Evolutionary conservation across 2,888 invertebrate genomes (phyloP).

Genomic region (Ametastegia equiseti): DNA sequence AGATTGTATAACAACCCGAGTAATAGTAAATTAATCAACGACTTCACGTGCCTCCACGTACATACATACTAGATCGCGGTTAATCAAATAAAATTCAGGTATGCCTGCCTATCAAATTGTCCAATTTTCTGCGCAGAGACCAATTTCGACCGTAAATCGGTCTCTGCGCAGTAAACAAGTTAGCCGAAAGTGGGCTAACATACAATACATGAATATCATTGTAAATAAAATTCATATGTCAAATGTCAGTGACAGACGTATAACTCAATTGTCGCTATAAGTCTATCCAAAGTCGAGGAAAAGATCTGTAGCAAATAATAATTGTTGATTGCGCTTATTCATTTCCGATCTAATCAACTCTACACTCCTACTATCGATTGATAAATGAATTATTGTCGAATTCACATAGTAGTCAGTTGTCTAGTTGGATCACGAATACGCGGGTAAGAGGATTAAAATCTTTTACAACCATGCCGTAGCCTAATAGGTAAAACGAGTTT

Average conservation of each 20-base stretch:
- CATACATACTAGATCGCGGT: neutral
- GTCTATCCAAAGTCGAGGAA: neutral
- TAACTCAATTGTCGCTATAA: neutral
- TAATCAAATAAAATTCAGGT: neutral
- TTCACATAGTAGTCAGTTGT: neutral
- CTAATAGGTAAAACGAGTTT: slow-evolving; percentile 1
- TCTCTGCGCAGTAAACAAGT: too few species aligned
- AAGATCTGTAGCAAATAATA: neutral
- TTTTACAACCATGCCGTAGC: neutral
- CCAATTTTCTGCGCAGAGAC: too few species aligned
- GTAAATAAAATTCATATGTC: slow-evolving; percentile 12
- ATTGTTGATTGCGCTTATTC: too few species aligned
- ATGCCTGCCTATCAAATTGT: too few species aligned
- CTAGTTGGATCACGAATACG: neutral
- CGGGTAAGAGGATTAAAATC: neutral
- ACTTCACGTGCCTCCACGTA: too few species aligned
- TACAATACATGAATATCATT: too few species aligned
- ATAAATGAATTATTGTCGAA: neutral
- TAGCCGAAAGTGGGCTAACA: too few species aligned
- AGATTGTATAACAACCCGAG: neutral
- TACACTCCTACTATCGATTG: neutral
- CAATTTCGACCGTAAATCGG: too few species aligned
- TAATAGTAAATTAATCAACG: neutral
- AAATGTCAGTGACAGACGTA: neutral
- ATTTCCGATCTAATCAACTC: neutral